A percentile compares a stretch with the other conserved stretches of the same genome.
phyloP scores from a whole-genome alignment of 2,888 invertebrate species.

The Xylophagus ater region DNA sequence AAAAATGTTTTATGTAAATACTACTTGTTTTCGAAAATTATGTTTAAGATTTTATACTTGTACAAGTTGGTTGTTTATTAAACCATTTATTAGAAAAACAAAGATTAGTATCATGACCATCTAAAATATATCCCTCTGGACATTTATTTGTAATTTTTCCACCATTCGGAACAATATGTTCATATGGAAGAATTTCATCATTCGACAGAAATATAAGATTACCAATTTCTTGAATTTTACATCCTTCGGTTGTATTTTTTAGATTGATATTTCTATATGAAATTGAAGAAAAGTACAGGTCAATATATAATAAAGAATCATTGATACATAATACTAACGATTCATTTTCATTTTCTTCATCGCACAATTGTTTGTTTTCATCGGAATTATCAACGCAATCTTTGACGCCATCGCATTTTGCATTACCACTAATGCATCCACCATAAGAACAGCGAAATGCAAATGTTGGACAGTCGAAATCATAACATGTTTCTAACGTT shows the following conservation, averaged over 20 bases:
- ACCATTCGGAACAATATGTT: not conserved
- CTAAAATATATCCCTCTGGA: constrained; percentile 3
- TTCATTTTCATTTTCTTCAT: not conserved
- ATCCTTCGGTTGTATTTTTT: no score
- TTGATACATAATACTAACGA: no score
- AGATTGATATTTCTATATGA: no score
- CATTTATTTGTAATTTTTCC: constrained; percentile 8
- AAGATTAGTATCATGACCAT: constrained; percentile 7
- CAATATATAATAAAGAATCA: no score
- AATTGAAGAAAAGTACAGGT: no score
- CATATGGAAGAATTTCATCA: not conserved
- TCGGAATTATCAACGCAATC: constrained; percentile 25
- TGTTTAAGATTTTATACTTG: constrained; percentile 9
- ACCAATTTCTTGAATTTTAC: not conserved
- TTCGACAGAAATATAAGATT: not conserved
- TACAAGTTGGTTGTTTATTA: constrained; percentile 8
- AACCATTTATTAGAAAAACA: constrained; percentile 11
- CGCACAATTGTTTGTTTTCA: constrained; percentile 22
- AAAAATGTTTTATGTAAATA: no score
- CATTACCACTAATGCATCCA: constrained; percentile 46
- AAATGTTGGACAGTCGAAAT: constrained; percentile 40
- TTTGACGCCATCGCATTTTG: constrained; percentile 36
- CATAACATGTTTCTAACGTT: constrained; percentile 25
- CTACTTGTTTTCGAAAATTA: no score
- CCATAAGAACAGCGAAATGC: constrained; percentile 51